A percentile compares a stretch with the other conserved stretches of the same genome.
These are phyloP conservation scores for Platynereis dumerilii DNA, from an alignment of 2,888 invertebrate species.

Conservation along the genomic window DNA sequence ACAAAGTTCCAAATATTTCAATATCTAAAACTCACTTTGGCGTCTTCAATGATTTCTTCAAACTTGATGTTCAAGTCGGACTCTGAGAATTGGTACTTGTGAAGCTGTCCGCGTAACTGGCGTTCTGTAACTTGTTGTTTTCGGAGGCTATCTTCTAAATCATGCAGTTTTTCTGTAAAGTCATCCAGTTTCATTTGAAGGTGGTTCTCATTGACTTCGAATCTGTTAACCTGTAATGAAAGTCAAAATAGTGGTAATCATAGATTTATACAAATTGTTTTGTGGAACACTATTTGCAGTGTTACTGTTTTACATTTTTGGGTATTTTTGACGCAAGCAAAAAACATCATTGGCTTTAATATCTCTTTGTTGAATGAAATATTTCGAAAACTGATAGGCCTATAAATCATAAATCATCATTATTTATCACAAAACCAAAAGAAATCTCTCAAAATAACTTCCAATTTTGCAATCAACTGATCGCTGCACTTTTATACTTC, in stretches of 20 bases:
- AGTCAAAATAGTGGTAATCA: too few relatives aligned
- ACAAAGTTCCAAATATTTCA: neutral
- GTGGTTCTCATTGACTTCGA: constrained; percentile 29
- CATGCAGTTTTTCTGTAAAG: constrained; percentile 45
- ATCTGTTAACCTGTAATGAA: constrained; percentile 2
- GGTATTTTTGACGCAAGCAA: too few relatives aligned
- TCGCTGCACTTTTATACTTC: too few relatives aligned
- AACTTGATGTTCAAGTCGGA: constrained; percentile 12
- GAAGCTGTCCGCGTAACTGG: constrained; percentile 34
- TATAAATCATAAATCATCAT: too few relatives aligned
- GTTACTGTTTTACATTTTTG: too few relatives aligned
- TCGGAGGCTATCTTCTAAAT: constrained; percentile 35
- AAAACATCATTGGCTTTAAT: too few relatives aligned
- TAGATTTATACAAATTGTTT: too few relatives aligned
- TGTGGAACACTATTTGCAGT: too few relatives aligned
- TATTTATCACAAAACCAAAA: too few relatives aligned
- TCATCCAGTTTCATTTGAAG: constrained; percentile 48
- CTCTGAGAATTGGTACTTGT: constrained; percentile 11
- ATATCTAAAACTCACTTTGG: constrained; percentile 1
- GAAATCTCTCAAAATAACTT: neutral
- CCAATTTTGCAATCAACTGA: too few relatives aligned
- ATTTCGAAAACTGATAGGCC: too few relatives aligned
- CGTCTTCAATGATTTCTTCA: constrained; percentile 19
- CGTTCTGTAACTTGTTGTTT: constrained; percentile 45
- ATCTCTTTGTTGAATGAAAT: too few relatives aligned